Evolutionary conservation across 2,888 invertebrate species (phyloP).

Genomic region (Melieria crassipennis): DNA sequence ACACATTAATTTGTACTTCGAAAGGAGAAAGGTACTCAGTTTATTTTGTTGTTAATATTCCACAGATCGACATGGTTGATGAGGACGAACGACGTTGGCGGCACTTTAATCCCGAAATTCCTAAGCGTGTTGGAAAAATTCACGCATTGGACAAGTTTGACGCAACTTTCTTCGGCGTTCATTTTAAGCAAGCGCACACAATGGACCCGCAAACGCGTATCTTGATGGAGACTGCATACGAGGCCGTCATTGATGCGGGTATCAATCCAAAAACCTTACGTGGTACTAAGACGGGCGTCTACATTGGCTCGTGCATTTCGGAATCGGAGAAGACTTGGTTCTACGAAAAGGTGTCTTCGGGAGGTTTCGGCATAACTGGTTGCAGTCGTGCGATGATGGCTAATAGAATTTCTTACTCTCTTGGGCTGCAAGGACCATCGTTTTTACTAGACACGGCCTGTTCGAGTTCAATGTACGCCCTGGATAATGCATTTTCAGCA

Average conservation of each 20-base stretch:
- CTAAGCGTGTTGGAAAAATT: slow-evolving; percentile 78
- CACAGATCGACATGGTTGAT: slow-evolving; percentile 72
- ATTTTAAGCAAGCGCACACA: slow-evolving; percentile 78
- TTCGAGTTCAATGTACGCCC: slow-evolving; percentile 89
- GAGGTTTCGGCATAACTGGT: slow-evolving; percentile 68
- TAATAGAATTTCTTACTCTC: slow-evolving; percentile 89
- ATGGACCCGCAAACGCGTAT: slow-evolving; percentile 84
- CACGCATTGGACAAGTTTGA: slow-evolving; percentile 78
- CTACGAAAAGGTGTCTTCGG: slow-evolving; percentile 71
- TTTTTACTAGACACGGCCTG: slow-evolving; percentile 92
- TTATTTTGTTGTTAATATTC: background rate
- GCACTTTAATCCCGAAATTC: slow-evolving; percentile 77
- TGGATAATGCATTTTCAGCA: slow-evolving; percentile 82
- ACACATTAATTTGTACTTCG: background rate
- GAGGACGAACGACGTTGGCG: slow-evolving; percentile 82
- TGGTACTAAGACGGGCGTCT: slow-evolving; percentile 78
- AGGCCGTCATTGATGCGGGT: slow-evolving; percentile 81
- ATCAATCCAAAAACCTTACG: slow-evolving; percentile 73
- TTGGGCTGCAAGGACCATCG: slow-evolving; percentile 90
- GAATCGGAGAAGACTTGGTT: slow-evolving; percentile 80
- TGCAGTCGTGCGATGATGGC: slow-evolving; percentile 93
- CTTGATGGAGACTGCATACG: slow-evolving; percentile 80
- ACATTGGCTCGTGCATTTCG: slow-evolving; percentile 76
- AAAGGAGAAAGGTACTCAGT: background rate
- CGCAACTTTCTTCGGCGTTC: slow-evolving; percentile 79